phyloP scores from a whole-genome alignment of 2,888 invertebrate species.

The Eupelmus urozonus region DNA sequence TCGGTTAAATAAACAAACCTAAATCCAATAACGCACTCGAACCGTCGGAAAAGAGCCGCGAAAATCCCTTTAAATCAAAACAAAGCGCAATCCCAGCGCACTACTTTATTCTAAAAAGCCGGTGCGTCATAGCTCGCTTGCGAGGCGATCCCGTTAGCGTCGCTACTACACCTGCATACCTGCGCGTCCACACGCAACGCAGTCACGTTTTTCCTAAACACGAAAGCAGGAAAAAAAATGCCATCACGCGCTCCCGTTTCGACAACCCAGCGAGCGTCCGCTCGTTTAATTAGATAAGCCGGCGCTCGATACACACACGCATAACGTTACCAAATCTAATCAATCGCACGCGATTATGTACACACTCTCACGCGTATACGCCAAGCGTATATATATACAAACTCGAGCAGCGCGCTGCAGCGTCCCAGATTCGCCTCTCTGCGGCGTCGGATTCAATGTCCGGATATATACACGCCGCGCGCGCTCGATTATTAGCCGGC shows the following conservation, averaged over 20 bases:
- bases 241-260: background rate
- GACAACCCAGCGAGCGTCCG: background rate
- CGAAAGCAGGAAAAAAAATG: background rate
- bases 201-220: background rate
- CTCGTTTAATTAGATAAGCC: conserved; percentile 22
- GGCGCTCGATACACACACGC: background rate
- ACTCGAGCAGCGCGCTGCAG: no score
- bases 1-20: no score
- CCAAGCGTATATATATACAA: no score
- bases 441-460: background rate
- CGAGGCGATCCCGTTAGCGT: background rate
- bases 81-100: no score
- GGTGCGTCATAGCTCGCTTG: no score
- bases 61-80: background rate
- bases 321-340: no score
- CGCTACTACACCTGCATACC: background rate
- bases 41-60: background rate
- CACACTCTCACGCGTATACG: no score
- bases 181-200: background rate
- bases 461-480: conserved; percentile 19
- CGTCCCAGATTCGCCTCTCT: background rate
- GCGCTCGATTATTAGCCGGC: conserved; percentile 45
- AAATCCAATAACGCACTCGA: no score
- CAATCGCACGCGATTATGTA: no score
- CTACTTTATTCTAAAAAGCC: no score